These are phyloP conservation scores for Ornithorhynchus anatinus DNA, from an alignment of 2,113 vertebrate genomes.

Conservation along the genomic window DNA sequence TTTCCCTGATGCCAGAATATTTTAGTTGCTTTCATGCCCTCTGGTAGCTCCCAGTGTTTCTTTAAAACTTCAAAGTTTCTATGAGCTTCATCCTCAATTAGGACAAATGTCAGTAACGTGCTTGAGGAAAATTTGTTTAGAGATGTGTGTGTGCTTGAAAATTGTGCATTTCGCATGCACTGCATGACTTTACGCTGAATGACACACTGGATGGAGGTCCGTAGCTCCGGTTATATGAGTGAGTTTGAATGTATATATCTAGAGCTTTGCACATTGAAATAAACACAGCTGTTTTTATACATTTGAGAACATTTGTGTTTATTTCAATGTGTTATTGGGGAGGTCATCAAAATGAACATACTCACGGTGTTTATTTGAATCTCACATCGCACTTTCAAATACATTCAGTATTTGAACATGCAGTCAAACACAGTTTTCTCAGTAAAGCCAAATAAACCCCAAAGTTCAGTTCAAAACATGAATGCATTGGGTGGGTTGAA, in stretches of 20 bases:
- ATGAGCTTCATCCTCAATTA: slow-evolving; percentile 59
- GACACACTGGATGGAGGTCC: slow-evolving; percentile 49
- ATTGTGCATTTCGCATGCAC: slow-evolving; percentile 60
- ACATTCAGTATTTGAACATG: slow-evolving; percentile 54
- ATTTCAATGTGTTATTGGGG: slow-evolving; percentile 68
- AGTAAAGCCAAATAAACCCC: slow-evolving; percentile 48
- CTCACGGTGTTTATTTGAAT: slow-evolving; percentile 65
- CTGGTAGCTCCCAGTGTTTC: slow-evolving; percentile 58
- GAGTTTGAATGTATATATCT: slow-evolving; percentile 63
- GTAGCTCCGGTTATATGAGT: slow-evolving; percentile 48
- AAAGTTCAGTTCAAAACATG: slow-evolving; percentile 35
- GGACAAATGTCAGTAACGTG: slow-evolving; percentile 62
- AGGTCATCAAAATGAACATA: slow-evolving; percentile 63
- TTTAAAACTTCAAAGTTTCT: slow-evolving; percentile 65
- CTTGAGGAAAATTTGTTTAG: slow-evolving; percentile 67
- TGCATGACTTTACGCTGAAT: slow-evolving; percentile 63
- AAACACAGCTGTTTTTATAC: slow-evolving; percentile 68
- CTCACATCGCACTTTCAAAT: slow-evolving; percentile 63
- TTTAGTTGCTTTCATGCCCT: slow-evolving; percentile 1
- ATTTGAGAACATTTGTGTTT: slow-evolving; percentile 69
- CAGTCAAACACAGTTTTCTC: slow-evolving; percentile 57
- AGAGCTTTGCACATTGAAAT: slow-evolving; percentile 61
- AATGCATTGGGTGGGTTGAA: slow-evolving; percentile 40
- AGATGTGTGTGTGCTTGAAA: slow-evolving; percentile 57
- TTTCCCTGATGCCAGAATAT: not conserved